phyloP scores from a whole-genome alignment of 2,888 invertebrate genomes.

The Dendrolimus pini region DNA sequence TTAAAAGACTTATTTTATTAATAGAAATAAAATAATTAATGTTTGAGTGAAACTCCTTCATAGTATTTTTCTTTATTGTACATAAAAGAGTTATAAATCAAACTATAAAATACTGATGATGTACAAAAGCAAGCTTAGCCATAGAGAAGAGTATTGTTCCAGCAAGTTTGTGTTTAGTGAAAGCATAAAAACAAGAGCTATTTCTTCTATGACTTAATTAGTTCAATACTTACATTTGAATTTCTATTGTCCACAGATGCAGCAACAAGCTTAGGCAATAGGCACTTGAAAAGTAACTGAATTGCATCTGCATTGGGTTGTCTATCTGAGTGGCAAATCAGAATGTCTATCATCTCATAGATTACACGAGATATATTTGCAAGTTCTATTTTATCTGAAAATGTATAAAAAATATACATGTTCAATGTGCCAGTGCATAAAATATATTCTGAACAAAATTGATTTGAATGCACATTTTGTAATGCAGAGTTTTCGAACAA shows the following conservation, averaged over 20 bases:
- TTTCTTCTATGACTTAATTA: background rate
- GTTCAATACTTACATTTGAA: conserved; percentile 44
- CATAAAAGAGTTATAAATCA: too few species aligned
- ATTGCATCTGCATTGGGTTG: conserved; percentile 41
- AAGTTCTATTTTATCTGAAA: conserved; percentile 57
- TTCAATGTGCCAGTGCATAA: too few species aligned
- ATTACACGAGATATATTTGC: conserved; percentile 39
- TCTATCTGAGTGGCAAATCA: conserved; percentile 34
- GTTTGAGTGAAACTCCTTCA: conserved; percentile 4
- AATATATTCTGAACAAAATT: too few species aligned
- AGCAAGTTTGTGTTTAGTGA: too few species aligned
- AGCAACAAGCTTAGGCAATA: conserved; percentile 54
- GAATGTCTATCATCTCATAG: conserved; percentile 52
- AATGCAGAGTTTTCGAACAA: too few species aligned
- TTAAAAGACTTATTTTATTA: background rate
- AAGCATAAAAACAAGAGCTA: too few species aligned
- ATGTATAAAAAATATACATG: background rate
- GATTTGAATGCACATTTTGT: too few species aligned
- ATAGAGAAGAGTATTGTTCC: too few species aligned
- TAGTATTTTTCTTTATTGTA: background rate
- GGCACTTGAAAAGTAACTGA: conserved; percentile 50
- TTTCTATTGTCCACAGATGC: conserved; percentile 43
- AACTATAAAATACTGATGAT: too few species aligned
- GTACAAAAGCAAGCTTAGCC: too few species aligned
- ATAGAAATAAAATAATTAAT: background rate